Evolutionary conservation across 2,888 invertebrate species (phyloP), one percentile per base, ranked within the genome.

Genomic region (Barypeithes pellucidus): DNA sequence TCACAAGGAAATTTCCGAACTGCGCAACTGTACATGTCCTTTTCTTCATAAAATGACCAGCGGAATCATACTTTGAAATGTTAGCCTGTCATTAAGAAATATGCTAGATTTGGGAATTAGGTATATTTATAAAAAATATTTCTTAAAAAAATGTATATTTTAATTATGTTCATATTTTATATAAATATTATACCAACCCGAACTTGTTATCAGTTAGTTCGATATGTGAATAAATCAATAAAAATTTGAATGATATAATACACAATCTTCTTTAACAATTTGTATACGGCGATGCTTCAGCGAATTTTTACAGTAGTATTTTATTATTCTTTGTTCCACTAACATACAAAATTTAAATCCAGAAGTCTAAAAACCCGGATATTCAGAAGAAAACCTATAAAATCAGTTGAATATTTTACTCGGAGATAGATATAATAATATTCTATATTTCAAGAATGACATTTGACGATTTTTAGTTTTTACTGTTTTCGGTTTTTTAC

Each of bases 341-440:
- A 54, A 54, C 50, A 50, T 50, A 50, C 50, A 54, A 54, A 54
- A 33, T 33, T 54, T 54, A 54, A 54, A 54, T 50, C 22, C 24
- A 22, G 2, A 24, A 16, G 20, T 14, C 1, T 4, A 29, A 29
- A 33, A 54, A 16, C 14, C 1, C 2, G 5, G 2, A 54, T 24
- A 24, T 24, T 54, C 54, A 3, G n/a, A 16, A 16, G 33, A 54
- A 33, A 54, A n/a, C 29, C n/a, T 29, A 54, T 54, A 54, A 54
- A 52, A 54, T 54, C 33, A 29, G 3, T 29, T 33, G 54, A 33
- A 54, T 54, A 33, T 50, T 50, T 50, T 50, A 54, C 16, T 29
- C 33, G 7, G 14, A 33, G 11, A 9, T 22, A 54, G 54, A 33
- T 33, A 54, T 54, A 54, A 54, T 2, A 11, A 47, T 47, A 47